Evolutionary conservation across 1,140 invertebrate genomes (phyloP), one percentile per base, ranked within the genome.

Genomic region (Drosophila funebris): DNA sequence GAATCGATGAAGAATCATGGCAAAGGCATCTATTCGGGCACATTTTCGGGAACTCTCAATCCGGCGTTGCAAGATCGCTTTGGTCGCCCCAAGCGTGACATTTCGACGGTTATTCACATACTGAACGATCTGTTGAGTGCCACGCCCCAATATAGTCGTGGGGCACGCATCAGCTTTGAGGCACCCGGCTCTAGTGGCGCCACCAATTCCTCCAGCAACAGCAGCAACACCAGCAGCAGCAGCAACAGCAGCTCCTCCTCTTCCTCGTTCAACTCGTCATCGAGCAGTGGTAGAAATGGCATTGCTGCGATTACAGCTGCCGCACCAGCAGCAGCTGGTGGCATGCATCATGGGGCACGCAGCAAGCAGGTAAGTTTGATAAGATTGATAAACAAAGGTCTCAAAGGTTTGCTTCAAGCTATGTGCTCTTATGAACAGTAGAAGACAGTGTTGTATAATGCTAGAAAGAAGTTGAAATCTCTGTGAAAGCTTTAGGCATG

Each of bases 61-160:
- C 97, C 97, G 61, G 96, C 97, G n/a, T 93, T 98, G 11, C 97
- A 98, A 92, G 97, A 98, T 91, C 95, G 95, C 71, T 95, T 96
- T 90, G 97, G 97, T 0, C 94, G 96, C 73, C 97, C 98, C 7
- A 97, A 97, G 79, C 94, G 97, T 13, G 97, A 98, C 92, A 97
- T 98, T 61, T 97, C 96, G 50, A 99, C 98, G 11, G 98, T 99
- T 54, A 97, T 98, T 62, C 97, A 98, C 91, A 98, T 99, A 92
- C 93, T 98, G 18, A 98, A 98, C 92, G 98, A 98, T 92, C 93
- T 99, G 70, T 92, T 99, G 18, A 97, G 97, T 92, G 96, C 97
- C 39, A 96, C 96, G 39, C 96, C 97, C 29, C 93, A 93, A n/a
- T 93, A 92, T 27, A 90, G 91, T 31, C 84, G 92, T 13, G 92